Evolutionary conservation across 2,113 vertebrate genomes (phyloP), one percentile per base, ranked within the genome.

Genomic region (Dendrocopos noguchii): DNA sequence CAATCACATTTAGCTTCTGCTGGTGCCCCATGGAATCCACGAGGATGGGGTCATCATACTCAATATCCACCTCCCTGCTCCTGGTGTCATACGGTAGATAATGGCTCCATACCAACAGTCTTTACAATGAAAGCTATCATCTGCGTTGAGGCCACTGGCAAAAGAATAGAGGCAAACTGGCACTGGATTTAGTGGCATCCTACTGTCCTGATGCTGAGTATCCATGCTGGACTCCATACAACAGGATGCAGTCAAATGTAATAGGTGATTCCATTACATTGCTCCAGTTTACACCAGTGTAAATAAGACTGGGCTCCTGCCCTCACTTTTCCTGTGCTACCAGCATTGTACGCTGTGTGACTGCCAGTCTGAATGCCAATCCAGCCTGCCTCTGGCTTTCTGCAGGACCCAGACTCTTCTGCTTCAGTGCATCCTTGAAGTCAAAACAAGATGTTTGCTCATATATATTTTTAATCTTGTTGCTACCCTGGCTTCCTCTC

Each of bases 401-500:
- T 65, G 86, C 2, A 0, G 59, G 88, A 88, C 73, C 33, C 57
- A 59, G 80, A 15, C 73, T 86, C 85, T 88, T 42, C 71, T 0
- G 39, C 96, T 88, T 79, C 93, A 90, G 31, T 50, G 88, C 80
- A 79, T 34, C 92, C 83, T 87, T 25, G 29, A 88, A 90, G 77
- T 75, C 0, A 1, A 90, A 95, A 86, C 42, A 90, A 90, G 77
- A 93, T 59, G 46, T 84, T 93, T 88, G 57, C 57, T 87, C 79
- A 71, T 64, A 92, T 19, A 67, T 87, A 84, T 92, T 93, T 94
- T 91, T 94, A 92, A 83, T 82, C 79, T 55, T 81, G 90, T 88
- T 96, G 84, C 91, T 95, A 92, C 90, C 82, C 91, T 90, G 57
- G 34, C 84, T 94, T 16, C 57, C 66, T 33, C 90, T 83, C 1